A percentile compares a stretch with the other conserved stretches of the same genome.
Evolutionary conservation across 2,888 invertebrate species (phyloP).

Genomic region (Limnephilus rhombicus): DNA sequence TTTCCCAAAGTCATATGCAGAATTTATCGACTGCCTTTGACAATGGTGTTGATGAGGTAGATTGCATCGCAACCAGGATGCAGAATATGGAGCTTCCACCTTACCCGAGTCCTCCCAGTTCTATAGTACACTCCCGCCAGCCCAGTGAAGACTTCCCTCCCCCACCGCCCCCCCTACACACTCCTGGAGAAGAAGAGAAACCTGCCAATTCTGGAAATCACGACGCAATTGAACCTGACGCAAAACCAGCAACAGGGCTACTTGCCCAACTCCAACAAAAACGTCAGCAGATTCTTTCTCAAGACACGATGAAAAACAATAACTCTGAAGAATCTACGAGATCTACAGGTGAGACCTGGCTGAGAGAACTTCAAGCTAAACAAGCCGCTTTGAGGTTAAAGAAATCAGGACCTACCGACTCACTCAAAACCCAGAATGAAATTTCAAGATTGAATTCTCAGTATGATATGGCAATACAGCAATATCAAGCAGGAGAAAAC

Average conservation of each 20-base stretch:
- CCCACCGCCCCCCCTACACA: constrained; percentile 88
- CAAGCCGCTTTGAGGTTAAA: constrained; percentile 79
- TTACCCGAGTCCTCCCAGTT: constrained; percentile 88
- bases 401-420: constrained; percentile 72
- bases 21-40: constrained; percentile 74
- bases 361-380: constrained; percentile 88
- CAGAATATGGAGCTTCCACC: constrained; percentile 83
- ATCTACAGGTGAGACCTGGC: constrained; percentile 81
- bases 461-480: constrained; percentile 40
- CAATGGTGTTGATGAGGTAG: constrained; percentile 81
- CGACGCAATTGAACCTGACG: constrained; percentile 60
- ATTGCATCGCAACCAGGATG: constrained; percentile 76
- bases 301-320: constrained; percentile 72
- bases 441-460: constrained; percentile 46
- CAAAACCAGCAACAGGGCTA: constrained; percentile 73
- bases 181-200: constrained; percentile 78
- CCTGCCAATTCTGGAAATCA: constrained; percentile 65
- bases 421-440: constrained; percentile 65
- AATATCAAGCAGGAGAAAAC: constrained; percentile 63
- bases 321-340: constrained; percentile 70
- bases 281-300: constrained; percentile 79
- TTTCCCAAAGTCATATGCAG: constrained; percentile 72
- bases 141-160: constrained; percentile 94
- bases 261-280: constrained; percentile 82
- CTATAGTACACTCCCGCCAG: constrained; percentile 89